Conservation (phyloP, 2,113 vertebrate species). For the Oceanodroma tethys region DNA sequence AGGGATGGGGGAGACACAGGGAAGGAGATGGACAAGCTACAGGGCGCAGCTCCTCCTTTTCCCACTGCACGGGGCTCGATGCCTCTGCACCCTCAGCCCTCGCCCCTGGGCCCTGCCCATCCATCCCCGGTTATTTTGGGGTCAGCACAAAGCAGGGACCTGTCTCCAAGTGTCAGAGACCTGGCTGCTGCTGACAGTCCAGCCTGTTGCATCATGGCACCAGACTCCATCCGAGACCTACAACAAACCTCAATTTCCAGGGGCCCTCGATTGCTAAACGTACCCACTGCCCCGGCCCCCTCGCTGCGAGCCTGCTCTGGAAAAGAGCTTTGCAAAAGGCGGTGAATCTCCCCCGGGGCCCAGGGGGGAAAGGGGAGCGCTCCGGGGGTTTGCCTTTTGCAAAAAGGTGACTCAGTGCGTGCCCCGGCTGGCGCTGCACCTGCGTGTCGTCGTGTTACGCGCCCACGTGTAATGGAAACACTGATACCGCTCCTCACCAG, state of each 20-base stretch:
- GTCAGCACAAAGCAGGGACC: background rate
- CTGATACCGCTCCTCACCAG: background rate
- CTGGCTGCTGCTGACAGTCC: background rate
- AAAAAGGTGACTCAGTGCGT: background rate
- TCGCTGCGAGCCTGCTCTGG: rapidly evolving
- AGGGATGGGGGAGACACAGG: background rate
- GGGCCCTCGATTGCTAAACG: rapidly evolving
- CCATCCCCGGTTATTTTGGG: background rate
- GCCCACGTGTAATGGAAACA: background rate
- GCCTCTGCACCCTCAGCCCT: background rate
- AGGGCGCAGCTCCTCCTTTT: background rate
- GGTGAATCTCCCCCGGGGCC: background rate
- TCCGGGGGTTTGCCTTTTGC: background rate
- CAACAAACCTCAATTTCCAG: background rate
- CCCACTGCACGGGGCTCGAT: rapidly evolving
- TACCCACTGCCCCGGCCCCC: background rate
- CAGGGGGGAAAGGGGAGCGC: background rate
- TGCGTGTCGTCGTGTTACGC: background rate
- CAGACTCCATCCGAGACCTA: background rate
- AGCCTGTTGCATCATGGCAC: background rate
- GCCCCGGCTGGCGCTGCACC: background rate
- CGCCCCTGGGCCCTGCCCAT: background rate
- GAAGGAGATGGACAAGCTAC: rapidly evolving
- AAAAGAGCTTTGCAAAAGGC: background rate
- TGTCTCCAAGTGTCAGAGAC: rapidly evolving